A percentile compares a stretch with the other conserved stretches of the same genome.
Conservation (phyloP, 2,113 vertebrate species). For the Sturnira hondurensis region DNA sequence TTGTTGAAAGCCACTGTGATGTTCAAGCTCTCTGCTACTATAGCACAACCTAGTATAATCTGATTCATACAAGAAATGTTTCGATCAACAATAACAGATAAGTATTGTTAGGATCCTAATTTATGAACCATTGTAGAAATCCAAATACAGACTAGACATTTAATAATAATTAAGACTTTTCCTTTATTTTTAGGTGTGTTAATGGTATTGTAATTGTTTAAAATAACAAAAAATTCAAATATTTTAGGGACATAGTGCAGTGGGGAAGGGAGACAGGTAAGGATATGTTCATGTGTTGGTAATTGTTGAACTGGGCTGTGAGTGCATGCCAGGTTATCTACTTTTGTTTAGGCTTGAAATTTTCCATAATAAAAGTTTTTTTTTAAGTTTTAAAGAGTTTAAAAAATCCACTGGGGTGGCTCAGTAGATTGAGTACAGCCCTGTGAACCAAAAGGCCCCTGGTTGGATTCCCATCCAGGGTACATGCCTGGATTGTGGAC, state of each 20-base stretch:
- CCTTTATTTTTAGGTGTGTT: neutral
- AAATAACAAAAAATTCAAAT: neutral
- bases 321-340: neutral
- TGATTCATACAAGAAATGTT: neutral
- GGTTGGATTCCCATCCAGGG: too few species aligned
- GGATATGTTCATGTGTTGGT: neutral
- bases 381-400: too few species aligned
- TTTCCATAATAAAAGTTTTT: neutral
- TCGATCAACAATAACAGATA: neutral
- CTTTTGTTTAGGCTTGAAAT: neutral
- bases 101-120: neutral
- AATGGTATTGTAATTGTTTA: neutral
- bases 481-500: too few species aligned
- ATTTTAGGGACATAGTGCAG: neutral
- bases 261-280: neutral
- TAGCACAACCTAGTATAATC: neutral
- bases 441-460: too few species aligned
- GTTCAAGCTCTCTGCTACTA: neutral
- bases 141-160: neutral
- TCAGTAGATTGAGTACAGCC: too few species aligned
- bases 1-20: neutral
- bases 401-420: too few species aligned
- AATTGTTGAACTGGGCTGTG: neutral
- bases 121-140: neutral
- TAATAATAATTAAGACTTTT: neutral